A percentile compares a stretch with the other conserved stretches of the same genome.
Conservation (phyloP, 2,797 vertebrate genomes). For the Gymnothorax javanicus region DNA sequence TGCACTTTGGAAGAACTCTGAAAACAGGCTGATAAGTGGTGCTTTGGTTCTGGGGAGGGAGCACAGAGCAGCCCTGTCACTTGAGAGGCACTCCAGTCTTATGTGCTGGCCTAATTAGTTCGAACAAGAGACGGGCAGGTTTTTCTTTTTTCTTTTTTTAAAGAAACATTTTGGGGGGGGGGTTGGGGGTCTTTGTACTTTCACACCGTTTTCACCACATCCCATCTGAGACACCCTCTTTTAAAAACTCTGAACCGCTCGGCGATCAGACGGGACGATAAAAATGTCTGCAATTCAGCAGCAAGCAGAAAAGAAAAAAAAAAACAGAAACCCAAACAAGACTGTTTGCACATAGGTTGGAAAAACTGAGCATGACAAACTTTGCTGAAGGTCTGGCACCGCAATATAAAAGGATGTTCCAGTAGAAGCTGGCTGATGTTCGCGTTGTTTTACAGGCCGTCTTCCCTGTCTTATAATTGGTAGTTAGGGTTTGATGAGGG, state of each 20-base stretch:
- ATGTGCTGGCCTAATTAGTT: conserved; percentile 25
- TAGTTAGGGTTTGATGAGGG: background rate
- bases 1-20: conserved; percentile 16
- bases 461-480: background rate
- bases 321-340: background rate
- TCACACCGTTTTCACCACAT: background rate
- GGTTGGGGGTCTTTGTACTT: conserved; percentile 2
- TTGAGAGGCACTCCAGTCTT: conserved; percentile 3
- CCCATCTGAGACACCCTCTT: background rate
- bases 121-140: conserved; percentile 5
- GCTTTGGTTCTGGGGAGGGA: conserved; percentile 4
- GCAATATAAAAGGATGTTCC: background rate
- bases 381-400: background rate
- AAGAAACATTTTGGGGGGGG: background rate
- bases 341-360: background rate
- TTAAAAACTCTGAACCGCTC: background rate
- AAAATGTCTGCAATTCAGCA: background rate
- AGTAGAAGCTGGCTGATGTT: background rate
- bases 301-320: background rate
- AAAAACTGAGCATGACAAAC: background rate
- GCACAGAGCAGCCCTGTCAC: background rate
- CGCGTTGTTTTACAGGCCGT: background rate
- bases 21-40: conserved; percentile 20
- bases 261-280: background rate
- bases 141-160: background rate